Base-by-base conservation (phyloP, 2,888 invertebrate genomes). In the Drosophila pegasa region DNA sequence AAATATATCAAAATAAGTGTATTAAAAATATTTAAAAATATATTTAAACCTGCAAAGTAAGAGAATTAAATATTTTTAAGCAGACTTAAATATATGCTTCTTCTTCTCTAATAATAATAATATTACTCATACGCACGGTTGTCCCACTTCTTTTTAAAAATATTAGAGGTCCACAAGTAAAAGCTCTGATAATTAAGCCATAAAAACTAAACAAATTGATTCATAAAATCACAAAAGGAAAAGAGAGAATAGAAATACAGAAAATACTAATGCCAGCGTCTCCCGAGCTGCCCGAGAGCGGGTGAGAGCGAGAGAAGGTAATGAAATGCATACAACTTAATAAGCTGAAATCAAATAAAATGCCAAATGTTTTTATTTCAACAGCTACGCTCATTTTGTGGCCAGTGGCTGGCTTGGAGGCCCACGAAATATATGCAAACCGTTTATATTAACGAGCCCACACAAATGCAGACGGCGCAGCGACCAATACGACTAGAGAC, bases 311-410 rank as follows among this genome's bases (percentile, higher is more conserved):
- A 20, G 41, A 55, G 61, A 31, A 22, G 65, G 81, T 82, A 82
- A 82, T 82, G 69, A 82, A 81, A 87, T 82, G 82, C 87, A 87
- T 81, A 82, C 82, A 82, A 82, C 82, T 87, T 81, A 82, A 87
- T 87, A 82, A 87, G 64, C 85, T 63, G 54, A 74, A 65, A 81
- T 85, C 83, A 77, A 87, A 83, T 88, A 77, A 86, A 83, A 87
- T 88, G 80, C 86, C 75, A 88, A 83, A 83, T 79, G 88, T 83
- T 83, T 83, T 83, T 83, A 83, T 83, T 83, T 83, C 83, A 82
- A 87, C 83, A 83, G 83, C 88, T 83, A 85, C 86, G 88, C 86
- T 83, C 76, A 74, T 78, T 81, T 77, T 58, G 73, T 38, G 59
- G 22, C 60, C 48, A 51, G 62, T 71, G 5, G 25, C 57, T 62